Evolutionary conservation across 2,888 invertebrate species (phyloP).

Genomic region (Seira musarum): DNA sequence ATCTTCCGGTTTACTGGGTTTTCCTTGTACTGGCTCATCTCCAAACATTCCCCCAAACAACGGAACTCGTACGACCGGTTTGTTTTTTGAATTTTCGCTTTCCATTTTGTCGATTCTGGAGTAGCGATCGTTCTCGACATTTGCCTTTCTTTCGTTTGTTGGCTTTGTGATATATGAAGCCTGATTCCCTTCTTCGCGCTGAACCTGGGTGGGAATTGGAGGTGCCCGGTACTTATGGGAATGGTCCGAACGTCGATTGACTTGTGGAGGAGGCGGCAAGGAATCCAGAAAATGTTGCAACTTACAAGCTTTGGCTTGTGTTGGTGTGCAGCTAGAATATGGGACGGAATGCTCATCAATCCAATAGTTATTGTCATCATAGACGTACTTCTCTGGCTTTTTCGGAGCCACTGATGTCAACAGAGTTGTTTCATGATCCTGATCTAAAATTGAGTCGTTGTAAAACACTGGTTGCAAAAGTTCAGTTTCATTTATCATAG

Average conservation of each 20-base stretch:
- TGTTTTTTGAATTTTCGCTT: constrained; percentile 24
- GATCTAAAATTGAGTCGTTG: constrained; percentile 63
- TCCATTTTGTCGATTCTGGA: constrained; percentile 43
- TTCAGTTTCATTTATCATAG: constrained; percentile 39
- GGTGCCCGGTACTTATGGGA: constrained; percentile 42
- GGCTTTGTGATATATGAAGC: constrained; percentile 33
- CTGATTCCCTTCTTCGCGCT: too few relatives aligned
- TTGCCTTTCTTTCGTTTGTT: background rate
- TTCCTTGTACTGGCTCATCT: constrained; percentile 10
- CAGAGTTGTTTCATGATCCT: constrained; percentile 65
- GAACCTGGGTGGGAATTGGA: constrained; percentile 37
- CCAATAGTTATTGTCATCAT: constrained; percentile 66
- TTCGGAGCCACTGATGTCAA: constrained; percentile 65
- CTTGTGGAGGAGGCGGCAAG: constrained; percentile 44
- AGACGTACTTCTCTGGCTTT: constrained; percentile 67
- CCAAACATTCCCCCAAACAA: constrained; percentile 42
- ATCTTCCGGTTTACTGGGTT: constrained; percentile 19
- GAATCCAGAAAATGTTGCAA: constrained; percentile 60
- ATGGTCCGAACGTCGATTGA: constrained; percentile 15
- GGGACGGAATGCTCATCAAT: constrained; percentile 67
- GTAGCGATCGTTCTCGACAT: constrained; percentile 29
- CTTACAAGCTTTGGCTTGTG: constrained; percentile 65
- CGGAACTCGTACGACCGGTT: constrained; percentile 27
- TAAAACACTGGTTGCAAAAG: constrained; percentile 53
- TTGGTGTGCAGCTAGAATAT: constrained; percentile 64